Percentiles rank a stretch among this genome's conserved stretches.
These are phyloP conservation scores for Tautogolabrus adspersus DNA, from an alignment of 2,113 vertebrate genomes.

Conservation along the genomic window DNA sequence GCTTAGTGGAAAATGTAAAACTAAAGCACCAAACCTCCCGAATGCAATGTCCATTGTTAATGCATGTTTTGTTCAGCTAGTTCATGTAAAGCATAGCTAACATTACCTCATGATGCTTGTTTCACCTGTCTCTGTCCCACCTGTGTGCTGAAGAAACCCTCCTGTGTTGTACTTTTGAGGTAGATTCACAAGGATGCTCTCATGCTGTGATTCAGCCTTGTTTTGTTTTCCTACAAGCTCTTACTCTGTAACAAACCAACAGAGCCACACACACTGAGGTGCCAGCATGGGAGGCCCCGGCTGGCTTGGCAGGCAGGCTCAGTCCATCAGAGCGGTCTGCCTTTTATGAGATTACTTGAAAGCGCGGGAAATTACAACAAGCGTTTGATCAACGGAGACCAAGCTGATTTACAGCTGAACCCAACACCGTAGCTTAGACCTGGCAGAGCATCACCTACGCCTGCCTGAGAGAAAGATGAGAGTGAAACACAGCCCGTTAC, in stretches of 20 bases:
- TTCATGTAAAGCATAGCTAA: background rate
- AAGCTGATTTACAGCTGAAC: slow-evolving; percentile 73
- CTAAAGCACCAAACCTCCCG: background rate
- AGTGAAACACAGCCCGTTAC: slow-evolving; percentile 19
- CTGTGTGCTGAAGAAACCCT: background rate
- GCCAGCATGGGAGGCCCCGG: slow-evolving; percentile 59
- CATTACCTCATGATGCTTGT: background rate
- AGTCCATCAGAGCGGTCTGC: slow-evolving; percentile 33
- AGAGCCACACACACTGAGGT: slow-evolving; percentile 43
- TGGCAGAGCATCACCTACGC: slow-evolving; percentile 63
- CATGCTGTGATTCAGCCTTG: slow-evolving; percentile 13
- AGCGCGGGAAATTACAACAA: slow-evolving; percentile 70
- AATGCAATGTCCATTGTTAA: background rate
- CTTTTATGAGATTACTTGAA: slow-evolving; percentile 79
- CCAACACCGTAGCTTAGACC: slow-evolving; percentile 65
- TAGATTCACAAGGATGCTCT: background rate
- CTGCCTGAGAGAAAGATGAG: slow-evolving; percentile 43
- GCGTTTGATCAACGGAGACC: slow-evolving; percentile 72
- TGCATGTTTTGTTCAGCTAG: background rate
- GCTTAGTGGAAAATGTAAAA: background rate
- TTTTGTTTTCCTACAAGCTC: slow-evolving; percentile 32
- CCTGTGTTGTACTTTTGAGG: background rate
- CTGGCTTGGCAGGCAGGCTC: slow-evolving; percentile 53
- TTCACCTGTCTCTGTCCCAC: background rate
- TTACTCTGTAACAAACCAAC: slow-evolving; percentile 39